Evolutionary conservation across 2,113 vertebrate genomes (phyloP), one percentile per base, ranked within the genome.

Genomic region (Mastomys coucha): DNA sequence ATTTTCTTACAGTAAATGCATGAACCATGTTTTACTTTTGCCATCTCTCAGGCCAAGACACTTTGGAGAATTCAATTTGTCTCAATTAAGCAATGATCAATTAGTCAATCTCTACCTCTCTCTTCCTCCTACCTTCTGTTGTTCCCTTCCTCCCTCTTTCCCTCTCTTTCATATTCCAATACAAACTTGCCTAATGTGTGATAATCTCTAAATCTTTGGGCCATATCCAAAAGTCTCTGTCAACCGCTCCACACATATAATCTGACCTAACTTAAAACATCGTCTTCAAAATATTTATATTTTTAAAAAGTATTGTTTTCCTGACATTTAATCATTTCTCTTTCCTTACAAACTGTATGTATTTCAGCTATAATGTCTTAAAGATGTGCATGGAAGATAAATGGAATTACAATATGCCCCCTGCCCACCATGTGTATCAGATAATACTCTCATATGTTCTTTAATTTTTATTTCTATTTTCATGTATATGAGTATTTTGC

Each of bases 21-120:
- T 8, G 60, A 95, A 56, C 9, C 7, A 6, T 36, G 4, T 39
- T 89, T 88, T 77, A 76, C 56, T 33, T 20, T 89, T 7, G 24
- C 51, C 8, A 28, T 60, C 28, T 89, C 82, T 80, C 91, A 73
- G 60, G 51, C 39, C n/a, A 80, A 84, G 82, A 65, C 17, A 69
- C 76, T 81, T 85, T 0, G 82, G 63, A 58, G 75, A 96, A 96
- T 96, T 95, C 88, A 84, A 70, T 60, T 69, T 56, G 91, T 87
- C 58, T 92, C 89, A 82, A 17, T 53, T 75, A 95, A 69, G 39
- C 70, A 72, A 63, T 13, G 12, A 94, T 84, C 78, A 95, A 72
- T 91, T 39, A 95, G 42, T 91, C 60, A 51, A 45, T 84, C 31
- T 45, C 33, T 56, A 16, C 76, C 22, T 60, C 26, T 60, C 26